phyloP scores from a whole-genome alignment of 1,140 invertebrate species.

The Drosophila auraria region DNA sequence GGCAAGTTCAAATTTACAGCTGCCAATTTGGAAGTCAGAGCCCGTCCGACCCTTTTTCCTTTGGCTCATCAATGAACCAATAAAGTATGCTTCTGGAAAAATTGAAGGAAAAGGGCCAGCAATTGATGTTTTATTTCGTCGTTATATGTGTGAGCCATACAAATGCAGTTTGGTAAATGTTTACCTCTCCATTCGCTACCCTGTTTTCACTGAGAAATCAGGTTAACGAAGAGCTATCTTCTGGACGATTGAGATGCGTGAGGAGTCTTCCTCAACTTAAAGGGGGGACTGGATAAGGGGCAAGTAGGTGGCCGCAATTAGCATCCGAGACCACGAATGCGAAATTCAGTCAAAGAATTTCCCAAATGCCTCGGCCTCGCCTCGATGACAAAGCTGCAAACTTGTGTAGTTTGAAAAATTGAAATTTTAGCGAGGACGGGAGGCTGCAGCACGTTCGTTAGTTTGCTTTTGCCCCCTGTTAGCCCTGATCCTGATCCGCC shows the following conservation, averaged over 20 bases:
- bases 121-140: slow-evolving; percentile 40
- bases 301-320: slow-evolving; percentile 31
- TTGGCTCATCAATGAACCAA: slow-evolving; percentile 44
- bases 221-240: slow-evolving; percentile 37
- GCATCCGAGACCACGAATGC: slow-evolving; percentile 11
- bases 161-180: slow-evolving; percentile 30
- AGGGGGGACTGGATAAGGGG: not conserved
- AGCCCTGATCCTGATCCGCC: slow-evolving; percentile 10
- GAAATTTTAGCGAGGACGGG: slow-evolving; percentile 32
- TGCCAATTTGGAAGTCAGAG: slow-evolving; percentile 40
- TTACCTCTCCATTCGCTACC: slow-evolving; percentile 17
- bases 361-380: not conserved
- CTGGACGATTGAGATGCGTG: slow-evolving; percentile 10
- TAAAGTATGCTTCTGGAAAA: slow-evolving; percentile 28
- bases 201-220: slow-evolving; percentile 43
- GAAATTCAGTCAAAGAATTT: slow-evolving; percentile 24
- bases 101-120: slow-evolving; percentile 16
- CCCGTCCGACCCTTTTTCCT: slow-evolving; percentile 38
- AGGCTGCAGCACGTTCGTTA: slow-evolving; percentile 49
- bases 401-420: slow-evolving; percentile 46
- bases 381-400: slow-evolving; percentile 6
- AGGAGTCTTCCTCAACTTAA: slow-evolving; percentile 13
- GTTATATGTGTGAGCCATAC: slow-evolving; percentile 36
- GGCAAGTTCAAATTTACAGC: slow-evolving; percentile 42
- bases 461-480: slow-evolving; percentile 31